Evolutionary conservation across 2,888 invertebrate genomes (phyloP), one percentile per base, ranked within the genome.

Genomic region (Drosophila planitibia): DNA sequence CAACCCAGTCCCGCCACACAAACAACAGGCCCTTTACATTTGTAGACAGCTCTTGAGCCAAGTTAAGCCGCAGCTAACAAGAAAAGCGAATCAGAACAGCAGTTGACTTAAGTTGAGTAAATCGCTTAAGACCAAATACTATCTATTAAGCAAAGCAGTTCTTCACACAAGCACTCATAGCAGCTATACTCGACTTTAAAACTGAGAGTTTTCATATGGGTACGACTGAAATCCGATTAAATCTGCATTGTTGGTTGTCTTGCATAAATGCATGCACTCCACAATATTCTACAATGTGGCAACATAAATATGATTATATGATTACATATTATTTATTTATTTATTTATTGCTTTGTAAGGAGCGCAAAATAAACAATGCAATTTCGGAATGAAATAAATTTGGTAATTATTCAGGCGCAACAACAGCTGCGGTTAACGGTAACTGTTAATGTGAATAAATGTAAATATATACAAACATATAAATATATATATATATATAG

Each of bases 41-140:
- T 28, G n/a, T 52, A n/a, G 51, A 39, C 52, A 35, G 49, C 67
- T 10, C 12, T 39, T 22, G 66, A 52, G 67, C 51, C 12, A 33
- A 58, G 57, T 30, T 39, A 25, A 57, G 37, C 28, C 28, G 14
- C 25, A 28, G 57, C 57, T 2, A 39, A 28, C 35, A 25, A 37
- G 1, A 25, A 37, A n/a, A 4, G 19, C 22, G 9, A 19, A 2
- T 7, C 47, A 22, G 47, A 9, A 25, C 47, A 16, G 22, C 22
- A 47, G 44, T 47, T 22, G 22, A 41, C 41, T n/a, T 19, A 39
- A 39, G 37, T 22, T 22, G 5, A 19, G 44, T 28, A 19, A 28
- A 9, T 28, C 49, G 49, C 49, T 49, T 49, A 22, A 22, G n/a
- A 41, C 41, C 41, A 41, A 41, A 41, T 22, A 22, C 41, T 41